These are phyloP conservation scores for Balearica regulorum DNA, from an alignment of 2,797 vertebrate species.

Conservation along the genomic window DNA sequence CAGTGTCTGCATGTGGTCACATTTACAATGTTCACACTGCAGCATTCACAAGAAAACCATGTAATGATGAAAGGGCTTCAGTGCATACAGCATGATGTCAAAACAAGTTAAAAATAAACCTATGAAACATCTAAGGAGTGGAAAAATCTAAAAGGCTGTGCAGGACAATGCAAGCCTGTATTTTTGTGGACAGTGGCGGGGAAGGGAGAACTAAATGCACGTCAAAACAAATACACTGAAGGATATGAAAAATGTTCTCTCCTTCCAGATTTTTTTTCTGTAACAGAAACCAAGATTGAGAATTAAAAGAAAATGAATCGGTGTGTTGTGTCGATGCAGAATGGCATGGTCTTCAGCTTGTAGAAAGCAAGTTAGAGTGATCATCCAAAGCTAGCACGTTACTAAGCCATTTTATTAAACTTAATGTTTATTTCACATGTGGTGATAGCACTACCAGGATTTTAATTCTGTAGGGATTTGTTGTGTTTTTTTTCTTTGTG, in stretches of 20 bases:
- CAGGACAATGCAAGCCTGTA: not conserved
- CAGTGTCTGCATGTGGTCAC: not conserved
- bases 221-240: not conserved
- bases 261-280: not conserved
- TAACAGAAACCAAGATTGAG: not conserved
- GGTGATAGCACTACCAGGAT: not conserved
- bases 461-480: not conserved
- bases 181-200: not conserved
- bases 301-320: not conserved
- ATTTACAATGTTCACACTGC: not conserved
- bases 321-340: not conserved
- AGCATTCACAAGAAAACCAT: not conserved
- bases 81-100: not conserved
- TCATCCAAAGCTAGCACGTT: not conserved
- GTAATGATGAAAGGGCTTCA: slow-evolving; percentile 10
- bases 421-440: not conserved
- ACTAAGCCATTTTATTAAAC: not conserved
- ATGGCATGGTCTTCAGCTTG: not conserved
- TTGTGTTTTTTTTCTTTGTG: not conserved
- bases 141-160: not conserved
- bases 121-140: not conserved
- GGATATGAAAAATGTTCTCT: not conserved
- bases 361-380: not conserved
- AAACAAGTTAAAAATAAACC: not conserved
- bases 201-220: not conserved